phyloP scores from a whole-genome alignment of 2,113 vertebrate genomes.

The Galbula dea region DNA sequence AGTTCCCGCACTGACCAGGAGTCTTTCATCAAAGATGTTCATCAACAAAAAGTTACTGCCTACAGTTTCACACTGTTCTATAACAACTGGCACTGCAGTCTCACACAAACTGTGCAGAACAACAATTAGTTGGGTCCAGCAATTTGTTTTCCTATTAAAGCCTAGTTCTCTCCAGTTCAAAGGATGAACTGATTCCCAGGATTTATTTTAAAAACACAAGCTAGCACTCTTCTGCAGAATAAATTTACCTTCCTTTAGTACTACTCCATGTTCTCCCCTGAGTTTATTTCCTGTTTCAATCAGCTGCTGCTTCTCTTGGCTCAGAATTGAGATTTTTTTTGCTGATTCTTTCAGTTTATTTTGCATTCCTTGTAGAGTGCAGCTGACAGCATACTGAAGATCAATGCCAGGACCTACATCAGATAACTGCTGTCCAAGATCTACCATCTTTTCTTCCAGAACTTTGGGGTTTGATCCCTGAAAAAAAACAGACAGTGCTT shows the following conservation, averaged over 20 bases:
- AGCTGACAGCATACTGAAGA: background rate
- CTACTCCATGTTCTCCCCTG: conserved; percentile 67
- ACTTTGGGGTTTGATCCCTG: conserved; percentile 55
- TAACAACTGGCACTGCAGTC: too few species aligned
- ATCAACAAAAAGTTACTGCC: background rate
- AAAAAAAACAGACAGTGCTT: background rate
- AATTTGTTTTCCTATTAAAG: background rate
- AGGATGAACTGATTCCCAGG: background rate
- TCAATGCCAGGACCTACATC: background rate
- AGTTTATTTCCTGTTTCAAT: conserved; percentile 86
- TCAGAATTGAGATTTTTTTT: conserved; percentile 74
- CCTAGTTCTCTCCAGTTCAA: background rate
- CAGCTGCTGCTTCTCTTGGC: conserved; percentile 82
- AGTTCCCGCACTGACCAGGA: background rate
- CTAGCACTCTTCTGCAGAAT: background rate
- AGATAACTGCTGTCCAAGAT: conserved; percentile 36
- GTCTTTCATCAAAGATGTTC: background rate
- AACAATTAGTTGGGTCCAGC: background rate
- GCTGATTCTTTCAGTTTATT: conserved; percentile 78
- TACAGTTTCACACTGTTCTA: background rate
- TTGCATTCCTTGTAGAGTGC: conserved; percentile 23
- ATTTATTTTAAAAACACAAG: background rate
- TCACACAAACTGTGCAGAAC: background rate
- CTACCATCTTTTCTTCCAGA: conserved; percentile 43
- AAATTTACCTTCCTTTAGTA: conserved; percentile 65